Evolutionary conservation across 2,888 invertebrate genomes (phyloP).

Genomic region (Alentia gelatinosa): DNA sequence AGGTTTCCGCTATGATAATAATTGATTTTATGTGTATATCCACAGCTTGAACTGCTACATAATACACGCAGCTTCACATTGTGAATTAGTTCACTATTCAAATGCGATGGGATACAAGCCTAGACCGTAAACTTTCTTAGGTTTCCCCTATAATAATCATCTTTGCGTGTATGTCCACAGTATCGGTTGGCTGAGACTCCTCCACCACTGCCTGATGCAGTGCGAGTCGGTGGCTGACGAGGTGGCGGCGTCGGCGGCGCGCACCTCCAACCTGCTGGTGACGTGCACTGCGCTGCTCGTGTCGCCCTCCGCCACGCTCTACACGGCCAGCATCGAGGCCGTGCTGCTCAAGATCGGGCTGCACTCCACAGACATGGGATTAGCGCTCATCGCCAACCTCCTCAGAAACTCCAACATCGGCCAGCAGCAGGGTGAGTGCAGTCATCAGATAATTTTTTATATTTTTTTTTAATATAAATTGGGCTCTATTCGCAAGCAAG

Average conservation of each 20-base stretch:
- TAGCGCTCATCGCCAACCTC: constrained; percentile 75
- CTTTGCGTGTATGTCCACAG: constrained; percentile 82
- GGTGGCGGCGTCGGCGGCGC: constrained; percentile 83
- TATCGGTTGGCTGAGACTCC: constrained; percentile 91
- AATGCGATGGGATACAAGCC: too few species aligned
- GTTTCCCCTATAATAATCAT: too few species aligned
- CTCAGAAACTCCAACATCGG: constrained; percentile 67
- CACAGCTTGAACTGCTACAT: too few species aligned
- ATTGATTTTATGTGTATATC: too few species aligned
- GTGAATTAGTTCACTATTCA: too few species aligned
- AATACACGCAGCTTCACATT: too few species aligned
- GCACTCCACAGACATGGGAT: constrained; percentile 83
- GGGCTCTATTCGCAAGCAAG: too few species aligned
- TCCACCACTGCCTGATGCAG: constrained; percentile 88
- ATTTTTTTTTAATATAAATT: too few species aligned
- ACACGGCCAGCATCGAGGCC: constrained; percentile 85
- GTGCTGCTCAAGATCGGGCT: constrained; percentile 87
- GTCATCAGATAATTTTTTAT: too few species aligned
- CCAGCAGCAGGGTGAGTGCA: background rate
- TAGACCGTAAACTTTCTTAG: too few species aligned
- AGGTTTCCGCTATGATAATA: too few species aligned
- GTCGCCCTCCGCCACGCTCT: constrained; percentile 86
- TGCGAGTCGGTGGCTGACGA: constrained; percentile 74
- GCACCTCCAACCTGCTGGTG: constrained; percentile 86
- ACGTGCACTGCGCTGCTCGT: constrained; percentile 88